Evolutionary conservation across 2,888 invertebrate species (phyloP).

Genomic region (Barypeithes pellucidus): DNA sequence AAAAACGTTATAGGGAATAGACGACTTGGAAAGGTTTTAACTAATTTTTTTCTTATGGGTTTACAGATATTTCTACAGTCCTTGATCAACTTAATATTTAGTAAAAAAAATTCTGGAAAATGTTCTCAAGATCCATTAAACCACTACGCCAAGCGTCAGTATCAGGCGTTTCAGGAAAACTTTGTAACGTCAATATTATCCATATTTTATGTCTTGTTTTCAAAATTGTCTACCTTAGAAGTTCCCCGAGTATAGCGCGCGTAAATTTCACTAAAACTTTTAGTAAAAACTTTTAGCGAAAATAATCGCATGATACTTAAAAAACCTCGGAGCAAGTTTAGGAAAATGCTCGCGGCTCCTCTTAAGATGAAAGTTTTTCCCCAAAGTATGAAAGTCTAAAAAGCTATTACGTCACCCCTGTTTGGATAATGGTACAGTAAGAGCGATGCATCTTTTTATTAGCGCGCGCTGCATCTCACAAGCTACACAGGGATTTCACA

Average conservation of each 20-base stretch:
- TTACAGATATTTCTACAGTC: too few species aligned
- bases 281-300: constrained; percentile 32
- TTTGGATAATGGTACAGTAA: constrained; percentile 32
- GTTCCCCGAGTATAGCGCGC: constrained; percentile 22
- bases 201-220: constrained; percentile 44
- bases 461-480: constrained; percentile 36
- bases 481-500: constrained; percentile 38
- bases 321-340: constrained; percentile 28
- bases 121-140: neutral
- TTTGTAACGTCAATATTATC: constrained; percentile 44
- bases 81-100: too few species aligned
- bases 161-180: constrained; percentile 21
- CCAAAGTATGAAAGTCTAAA: constrained; percentile 63
- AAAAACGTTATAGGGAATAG: too few species aligned
- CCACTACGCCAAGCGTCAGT: neutral
- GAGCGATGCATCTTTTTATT: constrained; percentile 44
- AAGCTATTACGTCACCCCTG: constrained; percentile 63
- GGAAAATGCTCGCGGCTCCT: constrained; percentile 56
- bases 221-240: constrained; percentile 42
- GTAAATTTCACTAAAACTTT: constrained; percentile 32
- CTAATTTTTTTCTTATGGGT: too few species aligned
- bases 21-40: too few species aligned
- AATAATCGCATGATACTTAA: constrained; percentile 30
- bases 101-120: too few species aligned
- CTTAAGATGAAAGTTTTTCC: constrained; percentile 65